Evolutionary conservation across 2,888 invertebrate species (phyloP), one percentile per base, ranked within the genome.

Genomic region (Platycnemis pennipes): DNA sequence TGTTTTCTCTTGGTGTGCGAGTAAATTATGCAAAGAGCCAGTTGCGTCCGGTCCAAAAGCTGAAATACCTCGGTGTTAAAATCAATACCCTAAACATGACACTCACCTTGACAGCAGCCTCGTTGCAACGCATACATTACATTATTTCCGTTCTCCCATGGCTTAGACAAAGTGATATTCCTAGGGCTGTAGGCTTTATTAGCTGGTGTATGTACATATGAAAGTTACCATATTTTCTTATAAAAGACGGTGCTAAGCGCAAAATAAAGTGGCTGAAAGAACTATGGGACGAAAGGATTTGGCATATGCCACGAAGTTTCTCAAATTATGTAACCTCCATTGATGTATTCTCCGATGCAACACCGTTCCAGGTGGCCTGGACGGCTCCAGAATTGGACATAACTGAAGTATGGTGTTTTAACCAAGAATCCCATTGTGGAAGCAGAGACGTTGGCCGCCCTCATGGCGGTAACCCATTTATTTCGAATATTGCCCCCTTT

Each of bases 241-340:
- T 86, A 13, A 16, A 31, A 31, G 86, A 16, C 5, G 2, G 31
- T 4, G 37, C 37, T 2, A 11, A 19, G 22, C 1, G 77, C 13
- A 2, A 77, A 0, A 31, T 11, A 1, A 7, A 77, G 7, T 77
- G 77, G 77, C 31, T 1, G 1, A 13, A 86, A 8, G 11, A 19
- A 7, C 16, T 86, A 22, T 86, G 86, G 86, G 44, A 44, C 1
- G 86, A n/a, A 0, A 0, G 4, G 4, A 37, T 7, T 1, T 86
- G 63, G 63, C 63, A 63, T 0, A 26, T 7, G 63, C 1, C 1
- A 1, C 4, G 13, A 26, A 0, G 26, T 0, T 63, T 63, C 3
- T 7, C 7, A 0, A 0, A 0, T 0, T 63, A 8, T 3, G 0
- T 7, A 0, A 7, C 0, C 0, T 1, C 1, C 19, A 1, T 8